These are phyloP conservation scores for Onchidella celtica DNA, from an alignment of 2,888 invertebrate species.

Conservation along the genomic window DNA sequence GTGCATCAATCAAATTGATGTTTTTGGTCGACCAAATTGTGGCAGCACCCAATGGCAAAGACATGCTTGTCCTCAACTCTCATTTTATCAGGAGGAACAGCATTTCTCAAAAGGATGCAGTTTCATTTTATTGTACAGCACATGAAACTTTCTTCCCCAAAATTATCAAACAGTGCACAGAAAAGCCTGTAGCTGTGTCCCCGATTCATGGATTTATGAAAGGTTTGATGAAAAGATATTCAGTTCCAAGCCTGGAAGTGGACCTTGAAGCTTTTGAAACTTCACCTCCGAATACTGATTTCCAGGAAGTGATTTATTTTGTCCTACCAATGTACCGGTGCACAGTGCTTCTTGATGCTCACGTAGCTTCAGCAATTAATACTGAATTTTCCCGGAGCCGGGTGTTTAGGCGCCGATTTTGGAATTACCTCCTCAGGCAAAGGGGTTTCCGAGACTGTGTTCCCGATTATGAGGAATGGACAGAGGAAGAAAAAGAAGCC, in stretches of 20 bases:
- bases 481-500: conserved; percentile 27
- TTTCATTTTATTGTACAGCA: conserved; percentile 30
- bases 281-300: background rate
- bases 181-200: background rate
- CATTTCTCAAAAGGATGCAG: background rate
- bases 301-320: conserved; percentile 30
- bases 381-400: conserved; percentile 55
- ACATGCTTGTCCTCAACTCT: conserved; percentile 9
- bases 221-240: conserved; percentile 31
- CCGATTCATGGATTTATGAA: background rate
- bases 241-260: conserved; percentile 24
- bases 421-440: conserved; percentile 53
- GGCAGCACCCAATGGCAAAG: conserved; percentile 21
- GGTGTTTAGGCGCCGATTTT: conserved; percentile 62
- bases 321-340: conserved; percentile 47
- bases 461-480: conserved; percentile 37
- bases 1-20: conserved; percentile 25
- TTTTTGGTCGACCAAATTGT: conserved; percentile 40
- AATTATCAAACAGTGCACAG: conserved; percentile 3
- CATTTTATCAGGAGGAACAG: background rate
- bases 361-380: conserved; percentile 63
- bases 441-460: conserved; percentile 50
- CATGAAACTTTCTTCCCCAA: conserved; percentile 28
- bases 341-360: conserved; percentile 57
- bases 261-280: background rate